These are phyloP conservation scores for Oryzias woworae DNA, from an alignment of 2,113 vertebrate genomes.

Conservation along the genomic window DNA sequence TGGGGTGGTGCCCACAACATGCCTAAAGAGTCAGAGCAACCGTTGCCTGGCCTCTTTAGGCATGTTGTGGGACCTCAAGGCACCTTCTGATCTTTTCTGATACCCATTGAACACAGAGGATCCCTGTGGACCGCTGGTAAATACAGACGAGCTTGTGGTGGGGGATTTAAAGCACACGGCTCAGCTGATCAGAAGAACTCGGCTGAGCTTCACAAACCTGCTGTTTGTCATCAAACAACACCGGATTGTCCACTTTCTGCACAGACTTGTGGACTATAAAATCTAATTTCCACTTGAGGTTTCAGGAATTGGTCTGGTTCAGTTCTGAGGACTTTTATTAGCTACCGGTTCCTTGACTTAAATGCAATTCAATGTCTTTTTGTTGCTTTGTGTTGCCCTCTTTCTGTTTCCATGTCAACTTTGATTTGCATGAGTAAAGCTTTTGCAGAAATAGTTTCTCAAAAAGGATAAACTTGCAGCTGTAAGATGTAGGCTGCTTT, in stretches of 20 bases:
- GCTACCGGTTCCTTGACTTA: not conserved
- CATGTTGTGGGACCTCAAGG: conserved; percentile 28
- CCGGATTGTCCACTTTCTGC: conserved; percentile 16
- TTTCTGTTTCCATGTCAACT: too few species aligned
- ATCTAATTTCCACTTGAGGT: not conserved
- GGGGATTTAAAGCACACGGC: not conserved
- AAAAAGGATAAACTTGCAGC: not conserved
- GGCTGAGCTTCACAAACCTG: conserved; percentile 10
- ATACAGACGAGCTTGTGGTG: conserved; percentile 1
- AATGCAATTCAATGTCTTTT: too few species aligned
- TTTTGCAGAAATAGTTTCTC: too few species aligned
- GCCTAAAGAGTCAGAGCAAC: not conserved
- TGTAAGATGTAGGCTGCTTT: not conserved
- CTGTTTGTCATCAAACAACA: conserved; percentile 24
- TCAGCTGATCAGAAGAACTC: conserved; percentile 48
- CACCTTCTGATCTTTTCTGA: conserved; percentile 44
- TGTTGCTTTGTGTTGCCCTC: too few species aligned
- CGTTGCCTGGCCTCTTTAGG: not conserved
- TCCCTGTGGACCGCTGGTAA: conserved; percentile 7
- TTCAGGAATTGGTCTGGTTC: not conserved
- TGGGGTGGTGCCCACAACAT: not conserved
- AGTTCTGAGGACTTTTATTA: not conserved
- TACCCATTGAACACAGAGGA: conserved; percentile 1
- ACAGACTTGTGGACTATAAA: not conserved
- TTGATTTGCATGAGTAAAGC: too few species aligned